phyloP scores from a whole-genome alignment of 2,888 invertebrate genomes.

The Noctua fimbriata region DNA sequence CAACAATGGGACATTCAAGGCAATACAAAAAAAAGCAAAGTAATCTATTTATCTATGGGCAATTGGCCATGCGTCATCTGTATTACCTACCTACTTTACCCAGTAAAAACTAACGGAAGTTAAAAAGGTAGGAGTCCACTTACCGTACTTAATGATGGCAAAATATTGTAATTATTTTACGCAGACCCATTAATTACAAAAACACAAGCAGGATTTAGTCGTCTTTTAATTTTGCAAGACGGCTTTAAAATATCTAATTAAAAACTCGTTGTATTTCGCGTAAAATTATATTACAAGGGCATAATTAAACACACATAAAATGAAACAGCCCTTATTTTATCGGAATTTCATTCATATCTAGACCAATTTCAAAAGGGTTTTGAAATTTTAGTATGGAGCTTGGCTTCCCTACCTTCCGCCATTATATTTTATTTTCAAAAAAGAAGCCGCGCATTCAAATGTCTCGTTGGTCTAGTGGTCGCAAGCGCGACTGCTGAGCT shows the following conservation, averaged over 20 bases:
- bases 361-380: neutral
- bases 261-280: constrained; percentile 2
- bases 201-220: neutral
- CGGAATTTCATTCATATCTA: neutral
- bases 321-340: neutral
- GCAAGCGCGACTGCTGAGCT: no score
- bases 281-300: constrained; percentile 10
- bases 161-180: constrained; percentile 19
- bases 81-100: neutral
- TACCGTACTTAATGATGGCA: constrained; percentile 2
- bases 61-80: neutral
- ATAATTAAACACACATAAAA: constrained; percentile 8
- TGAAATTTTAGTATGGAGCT: neutral
- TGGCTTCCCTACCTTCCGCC: neutral
- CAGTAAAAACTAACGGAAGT: neutral
- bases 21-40: neutral
- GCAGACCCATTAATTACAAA: constrained; percentile 6
- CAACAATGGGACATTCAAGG: neutral
- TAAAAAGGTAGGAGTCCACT: neutral
- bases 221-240: constrained; percentile 6
- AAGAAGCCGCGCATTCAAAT: neutral
- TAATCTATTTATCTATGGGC: neutral
- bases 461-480: no score
- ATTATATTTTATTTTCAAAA: neutral
- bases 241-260: constrained; percentile 23